Evolutionary conservation across 2,113 vertebrate genomes (phyloP), one percentile per base, ranked within the genome.

Genomic region (Romanogobio albipinnatus): DNA sequence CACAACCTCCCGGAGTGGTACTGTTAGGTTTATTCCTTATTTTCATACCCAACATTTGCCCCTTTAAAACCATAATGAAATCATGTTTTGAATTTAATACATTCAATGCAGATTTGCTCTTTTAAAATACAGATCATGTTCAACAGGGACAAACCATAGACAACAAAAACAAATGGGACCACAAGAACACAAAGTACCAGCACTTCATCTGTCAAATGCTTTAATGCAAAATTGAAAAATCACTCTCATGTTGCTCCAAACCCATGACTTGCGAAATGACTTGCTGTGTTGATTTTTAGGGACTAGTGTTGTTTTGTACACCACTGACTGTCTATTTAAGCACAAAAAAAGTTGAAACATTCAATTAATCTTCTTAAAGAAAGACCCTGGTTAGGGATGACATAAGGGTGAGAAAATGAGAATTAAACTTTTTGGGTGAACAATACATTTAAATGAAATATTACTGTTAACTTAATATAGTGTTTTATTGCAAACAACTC

Each of bases 41-140:
- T 86, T 87, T 89, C 86, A 78, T 88, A 90, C 89, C 86, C 85
- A 87, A 84, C 73, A 79, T 45, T 90, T 78, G 87, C 70, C 76
- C 66, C 87, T 81, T 89, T 68, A 87, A 86, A 90, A 85, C 49
- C 36, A 43, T 59, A 59, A 39, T 51, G 49, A 39, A 62, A 26
- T 51, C 85, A 66, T 87, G 86, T 89, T 81, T 84, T 86, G 58
- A 89, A 51, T 90, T 75, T 19, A 51, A 15, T 59, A n/a, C 88
- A 90, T 85, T 87, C 88, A 89, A 87, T 81, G 61, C 76, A 89
- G 86, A 26, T 39, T 62, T 58, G 66, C 76, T 81, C 89, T 87
- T 84, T 17, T 17, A 85, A 85, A 88, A 85, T 61, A 89, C 58
- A 76, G 84, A 90, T 88, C 88, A 88, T 81, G 83, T 89, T 74